phyloP scores from a whole-genome alignment of 2,888 invertebrate genomes.

The Drosophila anomelani region DNA sequence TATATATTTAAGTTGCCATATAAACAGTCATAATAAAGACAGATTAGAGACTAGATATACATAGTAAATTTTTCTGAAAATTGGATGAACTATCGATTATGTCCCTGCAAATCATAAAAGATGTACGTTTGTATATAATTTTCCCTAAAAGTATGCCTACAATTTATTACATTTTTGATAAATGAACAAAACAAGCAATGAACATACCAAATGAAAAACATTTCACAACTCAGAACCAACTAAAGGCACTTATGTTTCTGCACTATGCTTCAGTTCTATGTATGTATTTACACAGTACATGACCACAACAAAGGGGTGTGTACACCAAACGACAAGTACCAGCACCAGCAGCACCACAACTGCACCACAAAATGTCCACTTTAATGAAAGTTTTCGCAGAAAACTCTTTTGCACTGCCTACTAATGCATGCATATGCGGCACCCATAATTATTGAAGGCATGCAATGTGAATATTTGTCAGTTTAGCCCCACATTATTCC shows the following conservation, averaged over 20 bases:
- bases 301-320: conserved; percentile 13
- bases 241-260: not conserved
- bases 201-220: not conserved
- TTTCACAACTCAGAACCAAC: not conserved
- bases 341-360: conserved; percentile 31
- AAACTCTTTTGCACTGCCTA: conserved; percentile 25
- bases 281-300: not conserved
- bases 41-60: not conserved
- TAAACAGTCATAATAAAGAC: not conserved
- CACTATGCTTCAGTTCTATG: not conserved
- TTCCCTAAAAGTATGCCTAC: not conserved
- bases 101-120: not conserved
- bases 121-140: not conserved
- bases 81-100: not conserved
- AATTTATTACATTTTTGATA: not conserved
- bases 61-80: not conserved
- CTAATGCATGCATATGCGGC: conserved; percentile 46
- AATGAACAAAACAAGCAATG: not conserved
- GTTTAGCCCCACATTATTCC: conserved; percentile 16
- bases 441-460: conserved; percentile 67
- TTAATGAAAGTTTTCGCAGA: conserved; percentile 53
- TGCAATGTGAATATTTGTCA: conserved; percentile 45
- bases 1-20: not conserved
- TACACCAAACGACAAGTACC: conserved; percentile 18
- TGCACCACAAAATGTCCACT: conserved; percentile 53